These are phyloP conservation scores for Acanthochromis polyacanthus DNA, from an alignment of 2,113 vertebrate genomes.

Conservation along the genomic window DNA sequence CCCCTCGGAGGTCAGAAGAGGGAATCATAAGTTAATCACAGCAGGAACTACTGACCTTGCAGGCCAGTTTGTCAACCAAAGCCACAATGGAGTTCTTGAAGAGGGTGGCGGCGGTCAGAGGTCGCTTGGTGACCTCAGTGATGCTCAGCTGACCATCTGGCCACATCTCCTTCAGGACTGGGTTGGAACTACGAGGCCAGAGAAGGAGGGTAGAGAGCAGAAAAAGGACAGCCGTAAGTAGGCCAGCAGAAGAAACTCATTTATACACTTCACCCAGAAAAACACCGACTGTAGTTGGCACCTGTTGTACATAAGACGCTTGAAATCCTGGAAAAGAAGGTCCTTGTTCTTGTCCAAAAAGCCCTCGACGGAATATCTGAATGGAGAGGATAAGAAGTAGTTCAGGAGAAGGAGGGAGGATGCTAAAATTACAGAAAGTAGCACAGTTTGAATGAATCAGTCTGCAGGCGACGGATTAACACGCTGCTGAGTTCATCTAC, in stretches of 20 bases:
- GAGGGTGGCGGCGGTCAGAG: slow-evolving; percentile 90
- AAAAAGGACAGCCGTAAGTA: slow-evolving; percentile 8
- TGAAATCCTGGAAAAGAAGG: slow-evolving; percentile 95
- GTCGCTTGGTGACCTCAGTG: slow-evolving; percentile 95
- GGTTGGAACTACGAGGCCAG: slow-evolving; percentile 80
- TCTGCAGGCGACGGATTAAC: slow-evolving; percentile 33
- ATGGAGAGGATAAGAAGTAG: slow-evolving; percentile 6
- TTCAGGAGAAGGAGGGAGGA: slow-evolving; percentile 21
- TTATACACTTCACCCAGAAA: slow-evolving; percentile 33
- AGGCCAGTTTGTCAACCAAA: slow-evolving; percentile 92
- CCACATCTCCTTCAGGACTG: slow-evolving; percentile 92
- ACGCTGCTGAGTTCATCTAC: slow-evolving; percentile 36
- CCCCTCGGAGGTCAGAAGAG: too few species aligned
- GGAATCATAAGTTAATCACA: too few species aligned
- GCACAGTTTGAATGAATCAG: slow-evolving; percentile 25
- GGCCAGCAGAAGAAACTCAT: slow-evolving; percentile 27
- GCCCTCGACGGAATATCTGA: slow-evolving; percentile 93
- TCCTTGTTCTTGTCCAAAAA: slow-evolving; percentile 98
- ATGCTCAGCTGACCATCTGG: slow-evolving; percentile 94
- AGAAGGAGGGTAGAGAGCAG: slow-evolving; percentile 7
- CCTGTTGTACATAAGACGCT: slow-evolving; percentile 95
- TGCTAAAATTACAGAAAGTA: not conserved
- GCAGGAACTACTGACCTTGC: slow-evolving; percentile 86
- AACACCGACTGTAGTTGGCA: slow-evolving; percentile 53
- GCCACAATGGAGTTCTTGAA: slow-evolving; percentile 97